These are phyloP conservation scores for Drosophila aldrichi DNA, from an alignment of 2,888 invertebrate species.

Conservation along the genomic window DNA sequence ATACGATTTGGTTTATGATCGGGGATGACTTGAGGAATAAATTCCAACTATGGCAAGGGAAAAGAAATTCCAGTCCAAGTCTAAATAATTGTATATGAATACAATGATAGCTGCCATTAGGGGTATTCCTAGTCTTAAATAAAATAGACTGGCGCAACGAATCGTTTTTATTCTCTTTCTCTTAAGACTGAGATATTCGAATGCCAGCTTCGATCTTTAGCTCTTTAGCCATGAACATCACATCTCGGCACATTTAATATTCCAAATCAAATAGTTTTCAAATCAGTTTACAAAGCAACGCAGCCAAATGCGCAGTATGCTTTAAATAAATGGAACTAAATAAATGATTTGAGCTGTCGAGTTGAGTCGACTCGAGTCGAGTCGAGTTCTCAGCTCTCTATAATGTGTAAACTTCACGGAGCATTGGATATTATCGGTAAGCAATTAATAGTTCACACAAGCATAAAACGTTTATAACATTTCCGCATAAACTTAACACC, in stretches of 20 bases:
- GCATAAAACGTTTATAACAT: constrained; percentile 70
- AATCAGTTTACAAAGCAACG: constrained; percentile 32
- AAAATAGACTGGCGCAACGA: background rate
- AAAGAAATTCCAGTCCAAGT: background rate
- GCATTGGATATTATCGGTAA: constrained; percentile 54
- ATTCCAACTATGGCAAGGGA: background rate
- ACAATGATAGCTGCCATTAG: background rate
- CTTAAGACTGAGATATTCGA: background rate
- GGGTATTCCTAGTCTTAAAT: background rate
- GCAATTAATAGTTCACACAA: constrained; percentile 76
- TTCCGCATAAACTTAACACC: constrained; percentile 77
- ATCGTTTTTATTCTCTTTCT: background rate
- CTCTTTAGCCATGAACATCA: constrained; percentile 9
- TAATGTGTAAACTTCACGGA: constrained; percentile 50
- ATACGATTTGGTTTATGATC: background rate
- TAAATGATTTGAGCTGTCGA: constrained; percentile 28
- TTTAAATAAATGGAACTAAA: constrained; percentile 54
- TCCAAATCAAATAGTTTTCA: constrained; percentile 29
- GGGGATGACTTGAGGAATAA: background rate
- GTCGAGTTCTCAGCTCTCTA: constrained; percentile 25
- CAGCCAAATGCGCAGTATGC: constrained; percentile 24
- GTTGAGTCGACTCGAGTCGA: background rate
- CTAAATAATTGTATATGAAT: background rate
- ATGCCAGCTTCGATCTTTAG: background rate
- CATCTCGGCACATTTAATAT: constrained; percentile 18